phyloP scores from a whole-genome alignment of 2,113 vertebrate species.

The Vimba vimba region DNA sequence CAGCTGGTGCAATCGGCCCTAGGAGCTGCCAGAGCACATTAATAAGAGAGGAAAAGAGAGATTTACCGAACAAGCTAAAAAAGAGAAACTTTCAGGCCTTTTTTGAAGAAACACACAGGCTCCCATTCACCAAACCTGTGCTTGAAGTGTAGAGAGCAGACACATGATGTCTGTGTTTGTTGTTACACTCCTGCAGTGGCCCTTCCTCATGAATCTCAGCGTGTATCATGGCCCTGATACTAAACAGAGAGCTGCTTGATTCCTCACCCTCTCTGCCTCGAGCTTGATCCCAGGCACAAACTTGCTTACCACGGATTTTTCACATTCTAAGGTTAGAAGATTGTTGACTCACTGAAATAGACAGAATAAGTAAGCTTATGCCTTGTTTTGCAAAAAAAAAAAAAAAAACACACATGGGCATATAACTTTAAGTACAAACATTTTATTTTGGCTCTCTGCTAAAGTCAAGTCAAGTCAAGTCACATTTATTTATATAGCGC shows the following conservation, averaged over 20 bases:
- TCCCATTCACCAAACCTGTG: slow-evolving; percentile 19
- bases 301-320: slow-evolving; percentile 52
- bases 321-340: slow-evolving; percentile 46
- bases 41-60: slow-evolving; percentile 2
- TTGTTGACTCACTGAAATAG: slow-evolving; percentile 56
- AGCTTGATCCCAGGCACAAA: slow-evolving; percentile 50
- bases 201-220: slow-evolving; percentile 19
- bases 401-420: neutral
- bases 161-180: slow-evolving; percentile 13
- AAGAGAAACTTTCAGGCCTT: slow-evolving; percentile 5
- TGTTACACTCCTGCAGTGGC: neutral
- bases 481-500: no score
- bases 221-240: slow-evolving; percentile 24
- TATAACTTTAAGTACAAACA: no score
- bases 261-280: slow-evolving; percentile 34
- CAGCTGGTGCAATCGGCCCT: neutral
- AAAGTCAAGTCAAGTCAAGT: no score
- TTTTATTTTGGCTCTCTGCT: no score
- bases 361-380: slow-evolving; percentile 30
- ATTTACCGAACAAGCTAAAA: slow-evolving; percentile 22
- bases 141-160: slow-evolving; percentile 31
- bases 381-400: slow-evolving; percentile 25
- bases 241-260: slow-evolving; percentile 20
- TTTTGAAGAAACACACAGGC: slow-evolving; percentile 20
- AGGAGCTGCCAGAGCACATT: slow-evolving; percentile 13